Evolutionary conservation across 53 echinoderm and acorn worm genomes (phyloP).

Genomic region (Henricia sp.): DNA sequence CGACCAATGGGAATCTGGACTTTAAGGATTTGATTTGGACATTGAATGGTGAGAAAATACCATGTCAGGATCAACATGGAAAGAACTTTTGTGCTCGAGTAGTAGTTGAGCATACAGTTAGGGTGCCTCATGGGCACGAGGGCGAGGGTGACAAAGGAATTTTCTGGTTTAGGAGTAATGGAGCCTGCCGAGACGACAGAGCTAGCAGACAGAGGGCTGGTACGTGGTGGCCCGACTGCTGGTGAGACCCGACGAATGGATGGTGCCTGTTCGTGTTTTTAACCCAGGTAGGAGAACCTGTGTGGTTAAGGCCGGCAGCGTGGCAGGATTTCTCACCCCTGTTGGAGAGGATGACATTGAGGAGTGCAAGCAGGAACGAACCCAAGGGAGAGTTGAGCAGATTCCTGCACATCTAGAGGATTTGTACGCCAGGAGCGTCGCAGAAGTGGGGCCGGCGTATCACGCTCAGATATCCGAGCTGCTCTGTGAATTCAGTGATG

Average conservation of each 20-base stretch:
- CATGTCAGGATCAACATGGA: too few relatives aligned
- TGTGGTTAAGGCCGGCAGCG: conserved; percentile 24
- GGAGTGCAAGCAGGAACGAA: too few relatives aligned
- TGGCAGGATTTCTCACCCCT: too few relatives aligned
- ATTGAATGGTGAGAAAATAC: too few relatives aligned
- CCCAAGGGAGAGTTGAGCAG: too few relatives aligned
- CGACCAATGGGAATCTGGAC: conserved; percentile 11
- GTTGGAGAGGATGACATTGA: too few relatives aligned
- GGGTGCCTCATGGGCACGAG: too few relatives aligned
- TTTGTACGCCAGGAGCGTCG: too few relatives aligned
- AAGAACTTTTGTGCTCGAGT: conserved; percentile 24
- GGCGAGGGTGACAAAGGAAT: not conserved
- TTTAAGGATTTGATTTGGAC: conserved; percentile 17
- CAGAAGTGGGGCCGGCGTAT: not conserved
- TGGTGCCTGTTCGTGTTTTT: conserved; percentile 25
- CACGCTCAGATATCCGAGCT: not conserved
- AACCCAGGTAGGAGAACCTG: conserved; percentile 30
- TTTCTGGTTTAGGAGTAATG: conserved; percentile 11
- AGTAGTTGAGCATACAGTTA: not conserved
- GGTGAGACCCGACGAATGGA: conserved; percentile 19
- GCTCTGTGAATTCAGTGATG: not conserved
- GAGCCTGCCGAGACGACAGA: conserved; percentile 17
- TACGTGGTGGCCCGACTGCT: conserved; percentile 18
- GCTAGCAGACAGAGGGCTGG: conserved; percentile 6
- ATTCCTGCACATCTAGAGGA: too few relatives aligned